Percentiles rank a stretch among this genome's conserved stretches.
phyloP scores from a whole-genome alignment of 2,113 vertebrate genomes.

The Puntigrus tetrazona region DNA sequence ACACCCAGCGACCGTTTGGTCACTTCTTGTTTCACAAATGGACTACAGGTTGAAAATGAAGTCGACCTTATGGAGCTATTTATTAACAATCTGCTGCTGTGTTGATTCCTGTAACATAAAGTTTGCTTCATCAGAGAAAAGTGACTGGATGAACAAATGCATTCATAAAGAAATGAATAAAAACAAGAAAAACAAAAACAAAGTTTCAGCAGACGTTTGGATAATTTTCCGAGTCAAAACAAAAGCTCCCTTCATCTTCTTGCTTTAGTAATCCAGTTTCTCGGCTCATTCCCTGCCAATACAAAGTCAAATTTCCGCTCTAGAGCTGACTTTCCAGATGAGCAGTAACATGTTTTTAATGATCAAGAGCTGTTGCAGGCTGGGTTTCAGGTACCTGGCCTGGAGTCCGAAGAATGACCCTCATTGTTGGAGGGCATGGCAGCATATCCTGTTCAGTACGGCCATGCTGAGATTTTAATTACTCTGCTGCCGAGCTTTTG shows the following conservation, averaged over 20 bases:
- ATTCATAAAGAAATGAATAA: background rate
- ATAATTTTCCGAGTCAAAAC: background rate
- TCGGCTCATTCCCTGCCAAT: slow-evolving; percentile 34
- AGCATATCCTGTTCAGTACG: slow-evolving; percentile 53
- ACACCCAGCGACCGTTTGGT: slow-evolving; percentile 41
- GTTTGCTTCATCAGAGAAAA: background rate
- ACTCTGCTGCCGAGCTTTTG: slow-evolving; percentile 46
- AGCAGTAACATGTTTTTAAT: slow-evolving; percentile 58
- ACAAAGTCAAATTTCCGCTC: slow-evolving; percentile 45
- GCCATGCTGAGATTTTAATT: slow-evolving; percentile 61
- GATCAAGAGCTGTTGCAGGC: slow-evolving; percentile 40
- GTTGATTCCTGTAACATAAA: background rate
- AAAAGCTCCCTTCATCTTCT: background rate
- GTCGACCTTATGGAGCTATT: slow-evolving; percentile 22
- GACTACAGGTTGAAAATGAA: slow-evolving; percentile 46
- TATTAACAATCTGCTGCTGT: slow-evolving; percentile 16
- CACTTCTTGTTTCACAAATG: slow-evolving; percentile 47
- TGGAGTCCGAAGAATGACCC: slow-evolving; percentile 56
- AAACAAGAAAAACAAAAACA: background rate
- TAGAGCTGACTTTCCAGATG: slow-evolving; percentile 48
- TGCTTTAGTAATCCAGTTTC: slow-evolving; percentile 46
- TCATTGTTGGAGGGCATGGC: slow-evolving; percentile 54
- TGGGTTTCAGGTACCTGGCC: slow-evolving; percentile 40
- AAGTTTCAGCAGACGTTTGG: background rate
- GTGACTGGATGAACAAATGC: too few relatives aligned